A percentile compares a stretch with the other conserved stretches of the same genome.
Evolutionary conservation across 2,797 vertebrate species (phyloP).

Genomic region (Lindbergichthys nudifrons): DNA sequence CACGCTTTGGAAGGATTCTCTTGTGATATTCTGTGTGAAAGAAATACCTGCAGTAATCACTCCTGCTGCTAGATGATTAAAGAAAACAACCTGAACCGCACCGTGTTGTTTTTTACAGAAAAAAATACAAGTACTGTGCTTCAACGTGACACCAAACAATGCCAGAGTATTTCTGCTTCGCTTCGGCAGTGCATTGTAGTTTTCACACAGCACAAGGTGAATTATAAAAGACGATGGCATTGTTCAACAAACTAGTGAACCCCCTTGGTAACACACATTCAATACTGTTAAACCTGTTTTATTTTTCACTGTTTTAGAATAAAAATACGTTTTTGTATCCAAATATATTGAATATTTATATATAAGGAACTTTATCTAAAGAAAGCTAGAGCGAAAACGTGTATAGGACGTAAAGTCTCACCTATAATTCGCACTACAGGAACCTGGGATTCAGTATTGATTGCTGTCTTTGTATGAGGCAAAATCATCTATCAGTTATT

Average conservation of each 20-base stretch:
- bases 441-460: constrained; percentile 6
- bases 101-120: background rate
- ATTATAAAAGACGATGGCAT: background rate
- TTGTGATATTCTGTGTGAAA: too few species aligned
- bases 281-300: background rate
- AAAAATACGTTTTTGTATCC: background rate
- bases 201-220: background rate
- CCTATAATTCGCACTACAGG: background rate
- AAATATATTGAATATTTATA: constrained; percentile 1
- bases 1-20: background rate
- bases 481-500: constrained; percentile 51
- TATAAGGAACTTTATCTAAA: background rate
- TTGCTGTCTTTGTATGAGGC: constrained; percentile 15
- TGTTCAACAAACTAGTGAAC: constrained; percentile 10
- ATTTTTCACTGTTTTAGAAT: constrained; percentile 1
- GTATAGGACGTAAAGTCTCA: background rate
- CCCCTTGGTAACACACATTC: background rate
- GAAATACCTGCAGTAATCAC: background rate
- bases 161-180: background rate
- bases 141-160: background rate
- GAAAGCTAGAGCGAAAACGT: background rate
- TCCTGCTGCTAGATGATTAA: background rate
- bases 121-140: background rate
- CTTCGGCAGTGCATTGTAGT: background rate
- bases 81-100: background rate